These are phyloP conservation scores for Pterophyllum scalare DNA, from an alignment of 2,113 vertebrate genomes.

Conservation along the genomic window DNA sequence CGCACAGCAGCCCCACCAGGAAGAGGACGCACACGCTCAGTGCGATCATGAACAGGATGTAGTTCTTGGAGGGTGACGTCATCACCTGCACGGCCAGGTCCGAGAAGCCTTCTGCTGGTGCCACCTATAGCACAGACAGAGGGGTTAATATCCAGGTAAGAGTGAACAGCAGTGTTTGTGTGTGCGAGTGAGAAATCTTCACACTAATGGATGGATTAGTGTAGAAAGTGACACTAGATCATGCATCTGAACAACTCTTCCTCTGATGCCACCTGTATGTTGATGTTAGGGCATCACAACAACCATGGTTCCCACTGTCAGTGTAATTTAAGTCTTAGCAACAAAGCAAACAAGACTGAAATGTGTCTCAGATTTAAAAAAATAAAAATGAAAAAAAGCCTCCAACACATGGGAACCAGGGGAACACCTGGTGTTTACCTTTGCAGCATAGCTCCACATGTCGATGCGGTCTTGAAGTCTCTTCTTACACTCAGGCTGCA, in stretches of 20 bases:
- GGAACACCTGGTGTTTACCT: constrained; percentile 76
- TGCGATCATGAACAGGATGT: constrained; percentile 90
- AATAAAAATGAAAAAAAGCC: too few relatives aligned
- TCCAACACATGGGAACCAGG: too few relatives aligned
- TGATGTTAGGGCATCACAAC: not conserved
- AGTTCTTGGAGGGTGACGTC: constrained; percentile 95
- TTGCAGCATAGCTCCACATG: constrained; percentile 99
- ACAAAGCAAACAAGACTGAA: too few relatives aligned
- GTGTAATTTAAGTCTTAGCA: not conserved
- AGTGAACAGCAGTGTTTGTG: too few relatives aligned
- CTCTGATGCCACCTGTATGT: not conserved
- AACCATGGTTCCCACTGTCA: not conserved
- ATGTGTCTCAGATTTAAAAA: too few relatives aligned
- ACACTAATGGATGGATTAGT: not conserved
- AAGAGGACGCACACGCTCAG: constrained; percentile 92
- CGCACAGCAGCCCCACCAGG: constrained; percentile 94
- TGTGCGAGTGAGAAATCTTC: not conserved
- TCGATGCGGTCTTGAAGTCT: constrained; percentile 96
- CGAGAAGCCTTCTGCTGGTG: constrained; percentile 95
- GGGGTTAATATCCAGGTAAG: not conserved
- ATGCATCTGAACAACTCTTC: not conserved
- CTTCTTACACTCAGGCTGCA: constrained; percentile 98
- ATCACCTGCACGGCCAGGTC: constrained; percentile 96
- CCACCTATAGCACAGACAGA: constrained; percentile 82
- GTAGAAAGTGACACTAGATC: not conserved